Conservation (phyloP, 2,888 invertebrate genomes). For the Aplocera efformata region DNA sequence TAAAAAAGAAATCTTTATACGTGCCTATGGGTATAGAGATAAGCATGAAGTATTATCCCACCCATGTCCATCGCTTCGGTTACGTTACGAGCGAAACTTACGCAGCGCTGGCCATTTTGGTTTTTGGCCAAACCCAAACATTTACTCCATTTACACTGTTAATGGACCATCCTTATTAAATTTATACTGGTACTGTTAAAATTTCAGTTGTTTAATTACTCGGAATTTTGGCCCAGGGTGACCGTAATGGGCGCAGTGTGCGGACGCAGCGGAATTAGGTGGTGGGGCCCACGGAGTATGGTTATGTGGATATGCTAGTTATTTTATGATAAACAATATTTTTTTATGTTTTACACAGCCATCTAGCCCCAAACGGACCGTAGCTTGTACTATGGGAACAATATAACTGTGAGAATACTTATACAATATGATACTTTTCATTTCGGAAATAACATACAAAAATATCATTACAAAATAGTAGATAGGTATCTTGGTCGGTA, state of each 20-base stretch:
- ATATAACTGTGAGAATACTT: no score
- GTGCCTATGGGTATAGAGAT: no score
- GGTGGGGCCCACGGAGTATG: slow-evolving; percentile 36
- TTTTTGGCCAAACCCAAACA: slow-evolving; percentile 74
- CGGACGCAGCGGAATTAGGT: slow-evolving; percentile 57
- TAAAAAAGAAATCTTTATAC: no score
- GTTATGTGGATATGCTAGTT: not conserved
- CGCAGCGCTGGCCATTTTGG: slow-evolving; percentile 58
- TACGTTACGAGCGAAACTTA: slow-evolving; percentile 46
- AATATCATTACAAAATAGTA: no score
- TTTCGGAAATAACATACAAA: no score
- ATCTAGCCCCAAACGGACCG: no score
- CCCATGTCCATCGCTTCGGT: slow-evolving; percentile 6
- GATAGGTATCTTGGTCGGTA: no score
- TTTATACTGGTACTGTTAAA: slow-evolving; percentile 74
- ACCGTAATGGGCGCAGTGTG: slow-evolving; percentile 59
- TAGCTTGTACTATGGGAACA: no score
- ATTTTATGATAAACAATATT: not conserved
- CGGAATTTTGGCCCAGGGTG: slow-evolving; percentile 65
- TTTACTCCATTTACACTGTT: slow-evolving; percentile 62
- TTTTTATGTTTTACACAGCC: no score
- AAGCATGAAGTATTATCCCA: slow-evolving; percentile 8
- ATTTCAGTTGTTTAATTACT: slow-evolving; percentile 77
- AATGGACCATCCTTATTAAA: slow-evolving; percentile 76
- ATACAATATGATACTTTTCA: no score